Evolutionary conservation across 1,140 invertebrate species (phyloP).

Genomic region (Caenorhabditis remanei): DNA sequence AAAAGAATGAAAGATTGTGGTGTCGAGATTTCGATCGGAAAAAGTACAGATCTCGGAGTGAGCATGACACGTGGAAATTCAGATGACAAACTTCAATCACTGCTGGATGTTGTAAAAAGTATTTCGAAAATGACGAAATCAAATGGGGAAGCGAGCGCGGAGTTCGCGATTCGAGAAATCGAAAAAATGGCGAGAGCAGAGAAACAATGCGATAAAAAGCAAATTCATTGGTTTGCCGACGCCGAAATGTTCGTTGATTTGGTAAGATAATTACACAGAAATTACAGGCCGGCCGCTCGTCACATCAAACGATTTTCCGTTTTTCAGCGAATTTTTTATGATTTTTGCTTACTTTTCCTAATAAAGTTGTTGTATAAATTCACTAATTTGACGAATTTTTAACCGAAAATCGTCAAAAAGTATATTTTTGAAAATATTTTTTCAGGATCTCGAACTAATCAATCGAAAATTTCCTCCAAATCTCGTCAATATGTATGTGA

Average conservation of each 20-base stretch:
- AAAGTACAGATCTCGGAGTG: background rate
- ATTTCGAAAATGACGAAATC: background rate
- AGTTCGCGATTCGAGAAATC: constrained; percentile 26
- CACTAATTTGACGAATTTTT: too few relatives aligned
- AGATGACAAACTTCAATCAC: background rate
- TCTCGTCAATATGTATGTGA: background rate
- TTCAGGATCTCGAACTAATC: background rate
- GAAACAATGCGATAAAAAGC: background rate
- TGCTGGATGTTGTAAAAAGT: background rate
- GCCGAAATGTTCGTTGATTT: background rate
- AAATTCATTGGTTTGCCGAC: constrained; percentile 24
- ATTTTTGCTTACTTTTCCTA: too few relatives aligned
- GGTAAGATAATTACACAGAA: background rate
- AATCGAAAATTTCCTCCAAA: background rate
- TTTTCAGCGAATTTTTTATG: too few relatives aligned
- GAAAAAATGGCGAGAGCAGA: background rate
- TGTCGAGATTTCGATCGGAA: background rate
- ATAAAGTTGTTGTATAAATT: too few relatives aligned
- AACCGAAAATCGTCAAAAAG: too few relatives aligned
- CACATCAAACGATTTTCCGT: too few relatives aligned
- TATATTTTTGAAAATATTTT: too few relatives aligned
- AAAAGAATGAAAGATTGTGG: background rate
- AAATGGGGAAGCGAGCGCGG: background rate
- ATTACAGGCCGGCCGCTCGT: too few relatives aligned
- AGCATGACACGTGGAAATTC: constrained; percentile 2